These are phyloP conservation scores for Pelvicachromis taeniatus DNA, from an alignment of 2,113 vertebrate species.

Conservation along the genomic window DNA sequence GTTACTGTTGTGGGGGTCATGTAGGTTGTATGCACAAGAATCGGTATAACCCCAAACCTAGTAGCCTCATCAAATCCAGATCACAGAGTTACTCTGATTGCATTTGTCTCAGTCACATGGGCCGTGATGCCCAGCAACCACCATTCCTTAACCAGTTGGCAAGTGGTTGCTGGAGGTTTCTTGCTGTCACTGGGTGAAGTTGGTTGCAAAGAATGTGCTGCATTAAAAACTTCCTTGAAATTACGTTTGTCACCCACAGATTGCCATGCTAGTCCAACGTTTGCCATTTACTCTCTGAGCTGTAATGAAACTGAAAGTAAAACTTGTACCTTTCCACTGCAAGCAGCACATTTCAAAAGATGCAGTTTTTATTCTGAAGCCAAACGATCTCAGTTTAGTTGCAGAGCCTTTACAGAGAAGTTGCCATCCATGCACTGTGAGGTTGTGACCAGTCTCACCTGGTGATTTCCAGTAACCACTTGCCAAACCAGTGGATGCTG, in stretches of 20 bases:
- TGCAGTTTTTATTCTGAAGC: not conserved
- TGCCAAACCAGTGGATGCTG: rapidly evolving
- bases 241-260: not conserved
- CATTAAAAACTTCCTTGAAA: not conserved
- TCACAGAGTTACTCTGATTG: not conserved
- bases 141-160: not conserved
- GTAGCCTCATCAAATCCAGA: not conserved
- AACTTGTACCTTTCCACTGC: no score
- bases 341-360: not conserved
- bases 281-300: not conserved
- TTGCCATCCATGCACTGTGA: not conserved
- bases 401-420: not conserved
- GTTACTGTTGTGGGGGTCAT: no score
- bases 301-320: not conserved
- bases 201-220: not conserved
- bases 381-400: not conserved
- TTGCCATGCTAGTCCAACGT: not conserved
- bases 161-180: not conserved
- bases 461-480: not conserved
- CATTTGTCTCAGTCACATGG: not conserved
- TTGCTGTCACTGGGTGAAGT: not conserved
- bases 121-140: not conserved
- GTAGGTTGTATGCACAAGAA: not conserved
- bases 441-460: not conserved
- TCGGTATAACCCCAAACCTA: not conserved